Base-by-base conservation (phyloP, 35 echinoderm and acorn worm genomes). In the Acanthaster planci region DNA sequence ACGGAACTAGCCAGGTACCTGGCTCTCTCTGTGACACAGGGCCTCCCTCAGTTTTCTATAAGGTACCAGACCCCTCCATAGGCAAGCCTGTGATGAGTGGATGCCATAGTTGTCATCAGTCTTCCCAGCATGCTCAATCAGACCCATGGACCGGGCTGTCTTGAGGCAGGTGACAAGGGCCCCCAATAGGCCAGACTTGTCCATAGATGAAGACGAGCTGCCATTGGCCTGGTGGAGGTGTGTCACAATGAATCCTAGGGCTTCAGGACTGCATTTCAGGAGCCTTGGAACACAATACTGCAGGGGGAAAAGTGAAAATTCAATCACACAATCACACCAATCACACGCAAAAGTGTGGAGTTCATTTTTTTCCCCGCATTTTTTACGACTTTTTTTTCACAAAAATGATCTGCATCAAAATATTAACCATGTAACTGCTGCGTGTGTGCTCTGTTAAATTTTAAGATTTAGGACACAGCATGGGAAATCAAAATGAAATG, bases 261-360 rank as follows among this genome's bases (percentile, higher is more conserved):
- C 72, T 23, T 75, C n/a, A 23, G 95, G 95, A 82, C 68, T 88
- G 37, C 52, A 90, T 83, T 97, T 97, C 22, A 97, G 51, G 1
- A 97, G 76, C 40, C 84, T 93, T 4, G 91, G 95, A 32, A 97
- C 51, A 78, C 80, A 78, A 39, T 93, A 93, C 95, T 97, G 76
- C 36, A 82, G 81, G 12, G 50, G 52, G 81, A 87, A 77, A 21
- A 55, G 0, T 5, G 30, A 40, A 8, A 80, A 91, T 59, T 67
- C 23, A n/a, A n/a, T n/a, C n/a, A n/a, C n/a, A n/a, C n/a, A n/a
- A n/a, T n/a, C n/a, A n/a, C n/a, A n/a, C n/a, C n/a, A n/a, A n/a
- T n/a, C n/a, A n/a, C n/a, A n/a, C n/a, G n/a, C n/a, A n/a, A n/a
- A n/a, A n/a, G n/a, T n/a, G n/a, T n/a, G n/a, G n/a, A n/a, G n/a